Evolutionary conservation across 2,888 invertebrate genomes (phyloP), one percentile per base, ranked within the genome.

Genomic region (Osmoderma eremita): DNA sequence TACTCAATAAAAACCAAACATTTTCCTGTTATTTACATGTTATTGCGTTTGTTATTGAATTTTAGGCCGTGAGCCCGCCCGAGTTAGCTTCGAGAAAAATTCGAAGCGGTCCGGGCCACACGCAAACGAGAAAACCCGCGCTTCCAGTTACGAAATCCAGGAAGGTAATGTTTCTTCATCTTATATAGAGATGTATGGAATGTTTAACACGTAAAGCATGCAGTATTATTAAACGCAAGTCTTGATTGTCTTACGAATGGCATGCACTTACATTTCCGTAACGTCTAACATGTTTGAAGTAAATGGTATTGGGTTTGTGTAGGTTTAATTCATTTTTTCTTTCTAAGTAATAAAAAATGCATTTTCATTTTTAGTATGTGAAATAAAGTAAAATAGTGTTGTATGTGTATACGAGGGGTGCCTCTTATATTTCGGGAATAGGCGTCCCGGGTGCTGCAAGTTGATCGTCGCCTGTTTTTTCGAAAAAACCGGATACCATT

Each of bases 21-120:
- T 53, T 10, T 22, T 15, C 13, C 15, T 20, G 38, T 36, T 49
- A 49, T 51, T 63, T 63, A 39, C 50, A 18, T 51, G 15, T 51
- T 51, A 51, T 67, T 67, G 48, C 36, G 63, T 67, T 67, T 51
- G 15, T 51, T 51, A 51, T 67, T 67, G 48, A 45, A 67, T 67
- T 67, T 54, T 67, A 67, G 67, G 67, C 63, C 36, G 61, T 63
- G 38, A 51, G 45, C 36, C 56, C 45, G 20, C 53, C 53, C 39
- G 61, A 51, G 45, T 50, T 53, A 24, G 63, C 67, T 38, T 67
- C 67, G 30, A 67, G 67, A 63, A 67, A 67, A 22, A 45, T 62
- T 48, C 63, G 67, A 63, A 67, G 67, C 62, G 67, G 67, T 15
- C 67, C 54, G 53, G 54, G 63, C 53, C 65, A 65, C 38, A 18